phyloP scores from a whole-genome alignment of 2,113 vertebrate genomes.

The Caranx melampygus region DNA sequence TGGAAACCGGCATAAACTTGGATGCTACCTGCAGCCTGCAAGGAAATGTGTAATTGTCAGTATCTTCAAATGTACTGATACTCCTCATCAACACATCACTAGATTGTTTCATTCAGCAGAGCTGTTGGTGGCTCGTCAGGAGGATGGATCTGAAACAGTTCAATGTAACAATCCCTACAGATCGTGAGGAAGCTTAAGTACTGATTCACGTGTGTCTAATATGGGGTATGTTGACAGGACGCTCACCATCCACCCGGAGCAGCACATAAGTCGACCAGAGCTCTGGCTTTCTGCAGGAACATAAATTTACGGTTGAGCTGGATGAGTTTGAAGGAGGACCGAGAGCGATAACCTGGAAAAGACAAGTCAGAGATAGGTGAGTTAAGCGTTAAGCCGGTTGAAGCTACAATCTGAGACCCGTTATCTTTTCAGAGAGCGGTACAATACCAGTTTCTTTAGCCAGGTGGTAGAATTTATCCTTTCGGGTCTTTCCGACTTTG shows the following conservation, averaged over 20 bases:
- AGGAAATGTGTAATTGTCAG: background rate
- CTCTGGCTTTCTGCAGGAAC: slow-evolving; percentile 94
- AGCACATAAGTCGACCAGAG: slow-evolving; percentile 92
- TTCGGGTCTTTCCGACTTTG: slow-evolving; percentile 92
- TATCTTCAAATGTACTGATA: background rate
- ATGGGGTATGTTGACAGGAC: background rate
- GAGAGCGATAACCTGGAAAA: slow-evolving; percentile 92
- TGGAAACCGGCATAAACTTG: slow-evolving; percentile 98
- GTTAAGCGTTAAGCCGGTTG: background rate
- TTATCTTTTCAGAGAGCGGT: fast-evolving
- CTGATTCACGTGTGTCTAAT: background rate
- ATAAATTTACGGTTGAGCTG: slow-evolving; percentile 97
- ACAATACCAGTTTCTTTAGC: slow-evolving; percentile 94
- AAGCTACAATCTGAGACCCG: slow-evolving; percentile 1
- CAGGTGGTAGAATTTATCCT: slow-evolving; percentile 97
- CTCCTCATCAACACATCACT: background rate
- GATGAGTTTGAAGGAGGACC: slow-evolving; percentile 97
- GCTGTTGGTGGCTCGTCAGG: background rate
- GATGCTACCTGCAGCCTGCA: slow-evolving; percentile 95
- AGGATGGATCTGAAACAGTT: background rate
- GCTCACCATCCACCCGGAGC: slow-evolving; percentile 96
- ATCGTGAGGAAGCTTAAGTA: background rate
- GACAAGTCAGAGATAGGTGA: background rate
- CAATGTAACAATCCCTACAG: background rate
- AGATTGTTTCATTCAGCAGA: background rate